These are phyloP conservation scores for Ariopsis seemanni DNA, from an alignment of 2,113 vertebrate species.

Conservation along the genomic window DNA sequence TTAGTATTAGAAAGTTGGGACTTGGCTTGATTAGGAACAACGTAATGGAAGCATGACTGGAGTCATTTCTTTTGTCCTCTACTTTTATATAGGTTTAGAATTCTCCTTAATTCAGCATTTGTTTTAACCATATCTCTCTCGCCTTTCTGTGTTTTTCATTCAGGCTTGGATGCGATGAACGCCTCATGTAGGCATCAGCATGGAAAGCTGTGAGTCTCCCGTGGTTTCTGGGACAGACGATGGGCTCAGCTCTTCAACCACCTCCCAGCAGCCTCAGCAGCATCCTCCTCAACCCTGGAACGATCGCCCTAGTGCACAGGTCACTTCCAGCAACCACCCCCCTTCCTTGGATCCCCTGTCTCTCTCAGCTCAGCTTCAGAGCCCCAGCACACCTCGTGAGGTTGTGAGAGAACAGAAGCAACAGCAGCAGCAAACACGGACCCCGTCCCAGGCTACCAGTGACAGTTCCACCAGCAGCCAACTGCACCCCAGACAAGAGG, in stretches of 20 bases:
- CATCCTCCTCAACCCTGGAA: conserved; percentile 85
- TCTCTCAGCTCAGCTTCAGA: conserved; percentile 72
- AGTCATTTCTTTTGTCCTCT: conserved; percentile 31
- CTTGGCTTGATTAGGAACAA: conserved; percentile 44
- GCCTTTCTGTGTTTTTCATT: conserved; percentile 52
- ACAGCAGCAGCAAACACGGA: conserved; percentile 71
- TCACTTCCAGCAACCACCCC: conserved; percentile 84
- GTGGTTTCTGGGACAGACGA: conserved; percentile 99
- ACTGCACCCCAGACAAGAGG: conserved; percentile 70
- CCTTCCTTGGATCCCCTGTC: conserved; percentile 85
- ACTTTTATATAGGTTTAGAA: conserved; percentile 10
- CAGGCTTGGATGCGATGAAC: conserved; percentile 97
- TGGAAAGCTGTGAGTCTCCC: conserved; percentile 99
- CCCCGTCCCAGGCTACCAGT: conserved; percentile 61
- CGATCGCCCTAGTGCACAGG: conserved; percentile 88
- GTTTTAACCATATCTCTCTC: conserved; percentile 27
- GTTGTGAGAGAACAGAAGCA: conserved; percentile 69
- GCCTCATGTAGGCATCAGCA: conserved; percentile 96
- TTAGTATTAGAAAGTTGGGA: conserved; percentile 36
- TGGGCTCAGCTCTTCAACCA: conserved; percentile 88
- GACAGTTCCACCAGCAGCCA: conserved; percentile 67
- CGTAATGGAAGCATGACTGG: conserved; percentile 31
- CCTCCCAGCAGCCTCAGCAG: conserved; percentile 87
- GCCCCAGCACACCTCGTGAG: conserved; percentile 65
- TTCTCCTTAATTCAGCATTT: neutral